phyloP scores from a whole-genome alignment of 2,113 vertebrate genomes.

The Petromus typicus region DNA sequence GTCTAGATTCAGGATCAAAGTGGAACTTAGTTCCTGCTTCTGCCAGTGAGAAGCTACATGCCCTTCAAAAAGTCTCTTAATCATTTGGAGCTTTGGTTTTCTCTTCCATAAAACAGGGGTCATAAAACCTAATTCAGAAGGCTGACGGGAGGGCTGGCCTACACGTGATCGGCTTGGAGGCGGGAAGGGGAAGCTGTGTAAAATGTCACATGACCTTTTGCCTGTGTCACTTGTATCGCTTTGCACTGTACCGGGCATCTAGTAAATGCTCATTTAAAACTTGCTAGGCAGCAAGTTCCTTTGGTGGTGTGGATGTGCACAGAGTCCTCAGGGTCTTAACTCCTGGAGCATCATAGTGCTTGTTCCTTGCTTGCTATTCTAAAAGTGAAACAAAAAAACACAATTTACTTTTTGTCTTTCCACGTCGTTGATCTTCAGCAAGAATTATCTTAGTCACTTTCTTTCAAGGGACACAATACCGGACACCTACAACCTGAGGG shows the following conservation, averaged over 20 bases:
- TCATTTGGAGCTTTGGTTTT: background rate
- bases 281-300: background rate
- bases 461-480: background rate
- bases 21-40: background rate
- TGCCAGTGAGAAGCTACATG: background rate
- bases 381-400: background rate
- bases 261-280: background rate
- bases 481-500: background rate
- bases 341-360: background rate
- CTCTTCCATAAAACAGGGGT: constrained; percentile 1
- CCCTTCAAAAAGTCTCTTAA: background rate
- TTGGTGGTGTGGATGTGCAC: background rate
- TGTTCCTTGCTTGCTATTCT: background rate
- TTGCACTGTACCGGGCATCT: background rate
- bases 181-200: background rate
- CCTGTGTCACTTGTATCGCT: background rate
- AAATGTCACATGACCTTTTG: background rate
- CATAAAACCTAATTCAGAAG: background rate
- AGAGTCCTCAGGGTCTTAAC: fast-evolving
- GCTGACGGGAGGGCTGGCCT: background rate
- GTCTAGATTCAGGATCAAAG: background rate
- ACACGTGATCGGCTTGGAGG: background rate
- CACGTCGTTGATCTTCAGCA: background rate
- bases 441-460: background rate
- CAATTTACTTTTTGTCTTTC: background rate